phyloP scores from a whole-genome alignment of 2,888 invertebrate genomes.

The Spilarctia lutea region DNA sequence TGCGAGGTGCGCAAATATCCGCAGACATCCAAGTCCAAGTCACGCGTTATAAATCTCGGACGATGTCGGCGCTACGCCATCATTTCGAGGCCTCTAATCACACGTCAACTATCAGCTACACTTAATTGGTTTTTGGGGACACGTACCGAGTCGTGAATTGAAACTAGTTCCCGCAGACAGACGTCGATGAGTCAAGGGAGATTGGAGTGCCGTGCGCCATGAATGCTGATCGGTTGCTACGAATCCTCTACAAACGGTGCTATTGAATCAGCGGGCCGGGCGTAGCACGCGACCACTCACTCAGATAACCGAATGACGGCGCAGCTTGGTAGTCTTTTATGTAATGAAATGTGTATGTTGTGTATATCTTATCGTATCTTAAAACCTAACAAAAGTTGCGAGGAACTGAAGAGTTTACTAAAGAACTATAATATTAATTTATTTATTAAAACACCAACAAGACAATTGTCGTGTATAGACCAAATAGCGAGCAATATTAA shows the following conservation, averaged over 20 bases:
- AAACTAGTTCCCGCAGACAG: conserved; percentile 7
- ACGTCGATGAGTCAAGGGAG: conserved; percentile 12
- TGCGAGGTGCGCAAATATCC: background rate
- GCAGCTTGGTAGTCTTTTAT: background rate
- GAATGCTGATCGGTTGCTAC: conserved; percentile 16
- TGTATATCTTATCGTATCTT: no score
- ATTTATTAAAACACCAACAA: no score
- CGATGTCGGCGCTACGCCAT: background rate
- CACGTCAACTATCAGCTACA: conserved; percentile 16
- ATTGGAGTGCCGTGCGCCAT: conserved; percentile 16
- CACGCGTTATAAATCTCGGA: conserved; percentile 10
- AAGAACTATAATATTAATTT: no score
- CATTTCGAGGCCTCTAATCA: conserved; percentile 15
- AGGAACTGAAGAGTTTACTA: no score
- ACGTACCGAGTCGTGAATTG: conserved; percentile 10
- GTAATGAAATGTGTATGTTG: background rate
- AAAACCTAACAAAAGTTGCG: no score
- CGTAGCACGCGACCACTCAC: conserved; percentile 5
- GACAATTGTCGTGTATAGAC: no score
- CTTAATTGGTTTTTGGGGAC: conserved; percentile 17
- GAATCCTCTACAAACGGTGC: conserved; percentile 10
- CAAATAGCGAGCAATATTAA: no score
- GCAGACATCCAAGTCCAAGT: conserved; percentile 16
- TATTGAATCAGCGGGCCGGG: conserved; percentile 3
- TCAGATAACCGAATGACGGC: conserved; percentile 9